Base-by-base conservation (phyloP, 30 jellyfish, hydroid and myxozoan species). In the Aurelia sp. region DNA sequence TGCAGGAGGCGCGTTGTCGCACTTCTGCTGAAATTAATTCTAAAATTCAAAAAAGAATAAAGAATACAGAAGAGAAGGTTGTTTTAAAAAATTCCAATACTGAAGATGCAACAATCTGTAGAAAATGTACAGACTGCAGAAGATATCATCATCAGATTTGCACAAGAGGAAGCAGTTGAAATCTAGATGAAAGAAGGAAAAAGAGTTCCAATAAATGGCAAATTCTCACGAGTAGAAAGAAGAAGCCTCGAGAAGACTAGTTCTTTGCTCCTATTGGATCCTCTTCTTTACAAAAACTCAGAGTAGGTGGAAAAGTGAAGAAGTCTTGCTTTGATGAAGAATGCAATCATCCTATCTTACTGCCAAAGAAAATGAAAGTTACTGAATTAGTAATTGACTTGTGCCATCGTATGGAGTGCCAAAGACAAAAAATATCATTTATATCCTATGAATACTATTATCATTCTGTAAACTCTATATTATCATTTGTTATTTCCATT, bases 331-430 rank as follows among this genome's bases (percentile, higher is more conserved):
- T 75, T 51, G 60, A 51, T 11, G 57, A 75, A 40, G 75, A 75
- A 22, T 51, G 57, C 58, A 75, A 57, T 60, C 87, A 75, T 41
- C 87, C 87, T 16, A 57, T 75, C 55, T 30, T 75, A 61, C 87
- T 75, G 58, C 73, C 75, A 52, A 75, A 72, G 67, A 72, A 50
- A 72, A 47, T 72, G 40, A 72, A 35, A 50, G 31, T 31, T 50
- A 38, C 83, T 50, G 67, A 38, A 20, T 38, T 72, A 50, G 67
- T 72, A 41, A 50, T 50, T 30, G 67, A 72, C 64, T 50, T 16
- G 64, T 72, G 83, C 52, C 87, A 75, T 57, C 57, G 59, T 6
- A 33, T n/a, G n/a, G n/a, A n/a, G n/a, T n/a, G n/a, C n/a, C n/a
- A n/a, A n/a, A n/a, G n/a, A n/a, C n/a, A n/a, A n/a, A n/a, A n/a